Percentiles rank a stretch among this genome's conserved stretches.
phyloP scores from a whole-genome alignment of 2,113 vertebrate species.

The Pterocles orientalis region DNA sequence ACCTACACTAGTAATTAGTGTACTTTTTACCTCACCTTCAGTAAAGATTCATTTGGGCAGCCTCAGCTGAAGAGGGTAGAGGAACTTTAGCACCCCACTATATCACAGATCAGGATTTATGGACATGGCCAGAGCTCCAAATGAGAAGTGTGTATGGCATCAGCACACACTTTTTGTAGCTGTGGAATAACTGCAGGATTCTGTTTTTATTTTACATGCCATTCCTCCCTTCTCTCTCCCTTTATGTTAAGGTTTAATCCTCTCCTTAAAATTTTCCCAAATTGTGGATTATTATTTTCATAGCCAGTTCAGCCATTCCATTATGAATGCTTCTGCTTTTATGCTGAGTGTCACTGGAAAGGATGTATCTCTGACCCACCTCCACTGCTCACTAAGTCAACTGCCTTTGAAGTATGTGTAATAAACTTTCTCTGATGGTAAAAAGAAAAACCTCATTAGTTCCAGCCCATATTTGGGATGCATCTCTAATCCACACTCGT shows the following conservation, averaged over 20 bases:
- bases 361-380: slow-evolving; percentile 18
- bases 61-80: background rate
- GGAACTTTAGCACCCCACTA: background rate
- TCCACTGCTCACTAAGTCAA: slow-evolving; percentile 18
- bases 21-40: background rate
- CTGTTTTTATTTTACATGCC: background rate
- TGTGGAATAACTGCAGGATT: background rate
- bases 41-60: background rate
- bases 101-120: background rate
- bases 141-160: background rate
- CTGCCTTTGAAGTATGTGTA: slow-evolving; percentile 66
- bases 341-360: background rate
- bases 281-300: slow-evolving; percentile 7
- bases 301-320: background rate
- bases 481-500: slow-evolving; percentile 19
- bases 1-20: background rate
- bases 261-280: background rate
- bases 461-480: slow-evolving; percentile 22
- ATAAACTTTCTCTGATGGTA: slow-evolving; percentile 56
- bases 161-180: background rate
- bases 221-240: background rate
- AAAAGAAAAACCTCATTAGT: slow-evolving; percentile 68
- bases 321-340: slow-evolving; percentile 20
- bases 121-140: background rate
- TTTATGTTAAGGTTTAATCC: background rate